Evolutionary conservation across 2,888 invertebrate genomes (phyloP).

Genomic region (Odiellus spinosus): DNA sequence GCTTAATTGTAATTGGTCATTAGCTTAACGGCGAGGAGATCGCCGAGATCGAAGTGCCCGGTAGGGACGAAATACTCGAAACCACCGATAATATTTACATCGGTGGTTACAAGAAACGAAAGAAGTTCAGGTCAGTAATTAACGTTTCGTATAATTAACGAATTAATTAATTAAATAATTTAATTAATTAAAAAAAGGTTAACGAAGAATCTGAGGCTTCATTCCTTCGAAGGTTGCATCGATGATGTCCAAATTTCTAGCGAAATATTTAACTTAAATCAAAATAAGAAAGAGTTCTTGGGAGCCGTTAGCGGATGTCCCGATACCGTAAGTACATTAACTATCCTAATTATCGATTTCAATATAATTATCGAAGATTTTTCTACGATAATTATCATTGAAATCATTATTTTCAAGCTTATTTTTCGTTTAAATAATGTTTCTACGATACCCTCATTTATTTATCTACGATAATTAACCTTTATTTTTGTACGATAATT

Average conservation of each 20-base stretch:
- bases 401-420: no score
- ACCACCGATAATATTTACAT: constrained; percentile 63
- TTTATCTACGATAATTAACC: no score
- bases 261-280: constrained; percentile 57
- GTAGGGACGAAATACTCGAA: constrained; percentile 27
- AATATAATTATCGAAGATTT: no score
- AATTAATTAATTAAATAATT: no score
- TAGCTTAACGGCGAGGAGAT: neutral
- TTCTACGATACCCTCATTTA: no score
- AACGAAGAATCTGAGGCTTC: constrained; percentile 3
- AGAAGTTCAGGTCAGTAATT: no score
- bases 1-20: no score
- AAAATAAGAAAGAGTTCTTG: constrained; percentile 52
- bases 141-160: no score
- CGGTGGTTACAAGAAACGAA: constrained; percentile 51
- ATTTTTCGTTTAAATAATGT: no score
- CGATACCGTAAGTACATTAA: constrained; percentile 40
- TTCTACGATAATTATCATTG: no score
- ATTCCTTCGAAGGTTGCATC: constrained; percentile 75
- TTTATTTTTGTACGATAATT: no score
- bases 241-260: constrained; percentile 61
- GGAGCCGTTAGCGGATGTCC: constrained; percentile 79
- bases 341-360: neutral
- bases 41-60: neutral
- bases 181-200: no score